Conservation (phyloP, 2,113 vertebrate species). For the Ammodytes marinus region DNA sequence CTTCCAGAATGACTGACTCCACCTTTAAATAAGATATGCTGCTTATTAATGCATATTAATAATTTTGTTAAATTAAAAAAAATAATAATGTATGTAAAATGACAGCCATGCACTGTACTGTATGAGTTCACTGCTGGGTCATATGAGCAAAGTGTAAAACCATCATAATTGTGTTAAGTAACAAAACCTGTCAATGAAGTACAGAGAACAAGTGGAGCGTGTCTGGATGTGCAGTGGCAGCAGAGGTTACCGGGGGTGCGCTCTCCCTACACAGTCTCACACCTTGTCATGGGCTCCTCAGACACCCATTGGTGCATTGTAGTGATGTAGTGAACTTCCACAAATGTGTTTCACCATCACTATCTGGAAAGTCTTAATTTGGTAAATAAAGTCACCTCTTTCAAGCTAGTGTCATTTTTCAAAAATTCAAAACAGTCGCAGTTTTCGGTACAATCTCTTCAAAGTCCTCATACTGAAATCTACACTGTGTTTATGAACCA, state of each 20-base stretch:
- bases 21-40: too few relatives aligned
- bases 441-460: too few relatives aligned
- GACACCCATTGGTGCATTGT: background rate
- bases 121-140: background rate
- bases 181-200: background rate
- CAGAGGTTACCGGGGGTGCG: background rate
- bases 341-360: conserved; percentile 1
- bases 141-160: background rate
- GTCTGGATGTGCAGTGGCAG: background rate
- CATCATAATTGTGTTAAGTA: too few relatives aligned
- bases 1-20: too few relatives aligned
- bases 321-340: background rate
- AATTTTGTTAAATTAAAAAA: too few relatives aligned
- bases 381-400: background rate
- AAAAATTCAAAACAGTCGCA: too few relatives aligned
- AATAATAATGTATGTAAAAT: too few relatives aligned
- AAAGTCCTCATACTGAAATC: too few relatives aligned
- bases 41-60: too few relatives aligned
- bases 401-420: too few relatives aligned
- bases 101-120: background rate
- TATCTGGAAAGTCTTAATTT: background rate
- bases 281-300: conserved; percentile 40
- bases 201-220: background rate
- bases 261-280: conserved; percentile 15
- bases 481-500: too few relatives aligned